Base-by-base conservation (phyloP, 2,113 vertebrate genomes). In the Ophthalmolycus amberensis region DNA sequence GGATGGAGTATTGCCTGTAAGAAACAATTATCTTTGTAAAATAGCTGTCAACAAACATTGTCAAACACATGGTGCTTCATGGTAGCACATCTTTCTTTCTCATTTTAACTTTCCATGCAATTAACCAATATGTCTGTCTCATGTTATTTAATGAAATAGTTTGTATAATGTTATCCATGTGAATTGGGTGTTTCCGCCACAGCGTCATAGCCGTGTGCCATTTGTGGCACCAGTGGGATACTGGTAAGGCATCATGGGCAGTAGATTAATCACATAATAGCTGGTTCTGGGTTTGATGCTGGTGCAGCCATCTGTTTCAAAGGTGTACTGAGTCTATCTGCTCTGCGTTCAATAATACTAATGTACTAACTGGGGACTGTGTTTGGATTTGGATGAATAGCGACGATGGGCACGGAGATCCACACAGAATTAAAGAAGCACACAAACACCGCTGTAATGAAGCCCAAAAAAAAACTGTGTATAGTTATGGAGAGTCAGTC, bases 311-410 rank as follows among this genome's bases (percentile, higher is more conserved):
- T 92, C 78, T 89, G 63, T 89, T 88, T 90, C 79, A 85, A 80
- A 85, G 82, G 67, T 77, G 69, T 77, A 48, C 64, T 42, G 62
- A 72, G 75, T 89, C 37, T 54, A 80, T 90, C 67, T 83, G 84
- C 77, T 87, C 37, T 80, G 71, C 89, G 79, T 82, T 93, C 65
- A 87, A 75, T 83, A 86, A 81, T 66, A 80, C 80, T 72, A 85
- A 85, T 84, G 77, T 67, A 60, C 64, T 75, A 86, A 86, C 83
- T 40, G 85, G 84, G 80, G 89, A 77, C 69, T 78, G 32, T 87
- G 70, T 82, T 85, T 86, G 89, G 84, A 89, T 77, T 56, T 72
- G 69, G 89, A 89, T 91, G 90, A 87, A 82, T 76, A 76, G 64
- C 79, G 76, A 65, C 42, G 38, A 71, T 65, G 60, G 74, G 59